Conservation (phyloP, 2,113 vertebrate species). For the Eulemur macaco region DNA sequence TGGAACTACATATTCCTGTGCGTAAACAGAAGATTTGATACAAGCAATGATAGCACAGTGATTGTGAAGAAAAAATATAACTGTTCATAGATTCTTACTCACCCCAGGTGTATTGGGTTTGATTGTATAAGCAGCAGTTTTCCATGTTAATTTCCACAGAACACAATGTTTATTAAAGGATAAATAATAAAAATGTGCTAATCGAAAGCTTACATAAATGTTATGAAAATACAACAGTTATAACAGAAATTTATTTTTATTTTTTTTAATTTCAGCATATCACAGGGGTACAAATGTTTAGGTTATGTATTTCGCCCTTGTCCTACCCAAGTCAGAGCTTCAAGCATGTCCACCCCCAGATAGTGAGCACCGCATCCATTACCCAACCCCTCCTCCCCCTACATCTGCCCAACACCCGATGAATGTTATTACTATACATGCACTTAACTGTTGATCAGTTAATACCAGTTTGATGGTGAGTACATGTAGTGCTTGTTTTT, state of each 20-base stretch:
- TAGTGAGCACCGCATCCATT: too few species aligned
- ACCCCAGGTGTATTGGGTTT: neutral
- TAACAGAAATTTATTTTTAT: neutral
- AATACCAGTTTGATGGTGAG: too few species aligned
- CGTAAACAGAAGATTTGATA: neutral
- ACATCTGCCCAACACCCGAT: too few species aligned
- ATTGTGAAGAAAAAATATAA: neutral
- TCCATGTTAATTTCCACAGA: neutral
- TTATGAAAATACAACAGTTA: neutral
- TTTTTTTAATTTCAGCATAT: too few species aligned
- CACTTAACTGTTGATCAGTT: too few species aligned
- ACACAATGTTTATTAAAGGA: neutral
- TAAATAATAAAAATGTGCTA: conserved; percentile 13
- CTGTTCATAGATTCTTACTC: neutral
- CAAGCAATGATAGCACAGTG: neutral
- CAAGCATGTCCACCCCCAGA: too few species aligned
- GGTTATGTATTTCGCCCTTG: too few species aligned
- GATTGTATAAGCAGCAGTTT: neutral
- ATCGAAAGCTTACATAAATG: neutral
- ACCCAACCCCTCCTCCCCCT: too few species aligned
- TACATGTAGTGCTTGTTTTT: too few species aligned
- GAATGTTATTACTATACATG: too few species aligned
- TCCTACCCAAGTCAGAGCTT: too few species aligned
- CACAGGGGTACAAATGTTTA: too few species aligned
- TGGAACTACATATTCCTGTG: neutral